phyloP scores from a whole-genome alignment of 2,888 invertebrate species.

The Ochropleura plecta region DNA sequence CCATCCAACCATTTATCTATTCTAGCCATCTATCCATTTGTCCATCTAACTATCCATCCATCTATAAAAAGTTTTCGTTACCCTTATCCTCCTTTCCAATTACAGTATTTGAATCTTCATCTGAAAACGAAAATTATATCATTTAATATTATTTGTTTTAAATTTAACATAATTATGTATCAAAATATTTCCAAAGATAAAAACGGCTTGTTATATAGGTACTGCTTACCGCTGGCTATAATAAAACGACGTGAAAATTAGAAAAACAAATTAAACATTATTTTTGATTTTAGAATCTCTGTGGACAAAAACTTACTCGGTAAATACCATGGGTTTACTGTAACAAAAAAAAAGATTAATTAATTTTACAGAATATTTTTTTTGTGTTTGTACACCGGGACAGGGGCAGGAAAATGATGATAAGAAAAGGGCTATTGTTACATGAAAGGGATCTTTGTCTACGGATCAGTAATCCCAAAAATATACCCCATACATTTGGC shows the following conservation, averaged over 20 bases:
- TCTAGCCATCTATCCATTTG: background rate
- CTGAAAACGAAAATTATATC: background rate
- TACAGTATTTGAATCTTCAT: background rate
- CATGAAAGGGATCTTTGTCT: background rate
- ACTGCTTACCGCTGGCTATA: slow-evolving; percentile 32
- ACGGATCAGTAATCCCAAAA: too few relatives aligned
- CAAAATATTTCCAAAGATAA: background rate
- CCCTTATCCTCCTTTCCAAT: rapidly evolving
- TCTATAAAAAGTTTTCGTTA: background rate
- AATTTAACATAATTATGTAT: background rate
- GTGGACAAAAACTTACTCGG: slow-evolving; percentile 31
- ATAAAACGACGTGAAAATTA: background rate
- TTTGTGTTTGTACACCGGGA: background rate
- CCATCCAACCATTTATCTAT: background rate
- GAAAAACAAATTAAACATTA: background rate
- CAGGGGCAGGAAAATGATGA: too few relatives aligned
- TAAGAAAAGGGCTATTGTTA: background rate
- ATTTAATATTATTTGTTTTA: too few relatives aligned
- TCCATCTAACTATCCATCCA: background rate
- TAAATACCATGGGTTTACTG: slow-evolving; percentile 27
- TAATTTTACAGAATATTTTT: background rate
- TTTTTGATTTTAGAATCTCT: background rate
- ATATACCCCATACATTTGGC: too few relatives aligned
- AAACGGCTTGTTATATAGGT: background rate
- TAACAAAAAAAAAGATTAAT: slow-evolving; percentile 13